Evolutionary conservation across 2,797 vertebrate species (phyloP), one percentile per base, ranked within the genome.

Genomic region (Hipposideros larvatus): DNA sequence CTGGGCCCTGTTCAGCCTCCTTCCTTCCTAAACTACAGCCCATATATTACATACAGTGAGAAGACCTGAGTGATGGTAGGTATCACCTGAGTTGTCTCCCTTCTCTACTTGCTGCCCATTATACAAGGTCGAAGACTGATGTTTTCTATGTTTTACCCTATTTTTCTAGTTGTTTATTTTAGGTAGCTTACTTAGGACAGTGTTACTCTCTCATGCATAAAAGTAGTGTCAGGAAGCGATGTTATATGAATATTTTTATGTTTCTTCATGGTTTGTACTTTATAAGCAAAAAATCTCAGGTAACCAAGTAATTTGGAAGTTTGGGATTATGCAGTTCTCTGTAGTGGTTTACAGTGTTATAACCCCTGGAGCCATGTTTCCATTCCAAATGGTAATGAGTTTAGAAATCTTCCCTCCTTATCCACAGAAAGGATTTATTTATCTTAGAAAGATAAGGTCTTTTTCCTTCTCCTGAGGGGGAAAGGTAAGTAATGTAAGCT

Each of bases 21-120:
- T 80, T 3, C 3, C 18, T 48, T 88, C 4, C 48, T 55, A 18
- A 71, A 55, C 0, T 53, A 21, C 1, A 55, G 18, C n/a, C 2
- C 1, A 14, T n/a, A 4, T 19, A 48, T 68, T 13, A 8, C 0
- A 4, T 21, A 10, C 0, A 22, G 7, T 21, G 11, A 11, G 11
- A 75, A 34, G 21, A 3, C 7, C 6, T 34, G 11, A 6, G 3
- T 75, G 31, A 66, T 55, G 10, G 5, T n/a, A 65, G 1, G 4
- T n/a, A 1, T 51, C 13, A 34, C 6, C 4, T 43, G 66, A 57
- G 61, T 65, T 53, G 2, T 48, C 91, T 77, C 7, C 13, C 41
- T 43, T 91, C 15, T 87, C 77, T 18, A 37, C 41, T 9, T 84
- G 24, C 11, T 75, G n/a, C 28, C 7, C 68, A 7, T 73, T 34